Conservation (phyloP, 2,888 invertebrate species). For the Frankliniella intonsa region DNA sequence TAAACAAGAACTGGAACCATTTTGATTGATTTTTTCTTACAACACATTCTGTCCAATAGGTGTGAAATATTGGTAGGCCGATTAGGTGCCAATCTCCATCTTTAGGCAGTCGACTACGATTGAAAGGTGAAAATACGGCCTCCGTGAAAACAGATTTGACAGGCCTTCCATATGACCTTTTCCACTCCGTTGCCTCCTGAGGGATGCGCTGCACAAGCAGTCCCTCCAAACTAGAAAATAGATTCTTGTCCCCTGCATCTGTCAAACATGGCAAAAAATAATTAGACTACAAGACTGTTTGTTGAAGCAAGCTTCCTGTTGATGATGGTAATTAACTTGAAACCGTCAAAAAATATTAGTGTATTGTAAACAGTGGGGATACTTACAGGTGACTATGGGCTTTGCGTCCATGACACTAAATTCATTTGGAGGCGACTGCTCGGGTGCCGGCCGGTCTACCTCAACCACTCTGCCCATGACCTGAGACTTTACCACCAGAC, state of each 20-base stretch:
- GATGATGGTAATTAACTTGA: slow-evolving; percentile 32
- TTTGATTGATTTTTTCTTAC: slow-evolving; percentile 53
- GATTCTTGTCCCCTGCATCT: slow-evolving; percentile 81
- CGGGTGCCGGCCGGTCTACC: slow-evolving; percentile 24
- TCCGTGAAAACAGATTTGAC: slow-evolving; percentile 78
- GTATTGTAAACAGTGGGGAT: slow-evolving; percentile 33
- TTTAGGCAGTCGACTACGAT: slow-evolving; percentile 66
- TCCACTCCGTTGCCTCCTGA: slow-evolving; percentile 86
- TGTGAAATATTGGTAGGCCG: slow-evolving; percentile 86
- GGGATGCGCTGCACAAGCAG: slow-evolving; percentile 75
- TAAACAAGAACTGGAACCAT: background rate
- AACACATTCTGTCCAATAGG: slow-evolving; percentile 91
- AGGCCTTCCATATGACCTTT: slow-evolving; percentile 80
- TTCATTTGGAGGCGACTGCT: background rate
- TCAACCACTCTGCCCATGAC: background rate
- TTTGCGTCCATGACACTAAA: slow-evolving; percentile 58
- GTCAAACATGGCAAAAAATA: slow-evolving; percentile 33
- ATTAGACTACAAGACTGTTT: slow-evolving; percentile 29
- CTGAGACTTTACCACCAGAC: too few relatives aligned
- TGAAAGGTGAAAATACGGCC: slow-evolving; percentile 75
- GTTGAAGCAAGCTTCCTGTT: slow-evolving; percentile 33
- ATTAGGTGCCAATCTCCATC: slow-evolving; percentile 72
- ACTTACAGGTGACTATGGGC: slow-evolving; percentile 71
- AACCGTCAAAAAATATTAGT: background rate
- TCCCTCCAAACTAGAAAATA: slow-evolving; percentile 77